These are phyloP conservation scores for Elephas maximus DNA, from an alignment of 2,113 vertebrate species.

Conservation along the genomic window DNA sequence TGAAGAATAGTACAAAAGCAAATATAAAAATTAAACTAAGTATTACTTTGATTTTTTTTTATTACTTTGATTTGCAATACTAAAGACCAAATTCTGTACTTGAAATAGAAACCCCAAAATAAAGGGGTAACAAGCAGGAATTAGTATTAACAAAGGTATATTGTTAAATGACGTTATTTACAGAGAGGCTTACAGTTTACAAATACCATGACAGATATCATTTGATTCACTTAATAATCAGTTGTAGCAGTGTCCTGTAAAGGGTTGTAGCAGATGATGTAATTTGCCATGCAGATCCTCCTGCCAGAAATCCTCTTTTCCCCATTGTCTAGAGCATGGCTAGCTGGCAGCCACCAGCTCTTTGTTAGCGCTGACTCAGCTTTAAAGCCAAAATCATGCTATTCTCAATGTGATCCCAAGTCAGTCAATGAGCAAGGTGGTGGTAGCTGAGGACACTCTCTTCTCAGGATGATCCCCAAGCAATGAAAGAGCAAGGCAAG, in stretches of 20 bases:
- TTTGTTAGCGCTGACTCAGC: neutral
- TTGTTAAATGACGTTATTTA: neutral
- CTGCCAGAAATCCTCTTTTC: neutral
- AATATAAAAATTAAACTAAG: neutral
- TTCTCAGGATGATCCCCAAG: neutral
- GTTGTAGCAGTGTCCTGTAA: neutral
- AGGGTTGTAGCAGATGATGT: accelerated
- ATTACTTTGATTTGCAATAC: neutral
- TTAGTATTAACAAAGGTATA: neutral
- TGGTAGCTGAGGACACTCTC: neutral
- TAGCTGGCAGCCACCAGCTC: neutral
- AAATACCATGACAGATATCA: neutral
- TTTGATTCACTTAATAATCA: neutral
- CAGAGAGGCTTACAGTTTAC: neutral
- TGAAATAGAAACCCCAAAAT: neutral
- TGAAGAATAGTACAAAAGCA: neutral
- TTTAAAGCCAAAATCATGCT: neutral
- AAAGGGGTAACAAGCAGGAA: neutral
- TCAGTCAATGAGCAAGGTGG: neutral
- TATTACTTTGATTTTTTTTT: neutral
- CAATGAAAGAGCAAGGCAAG: neutral
- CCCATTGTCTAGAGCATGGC: accelerated
- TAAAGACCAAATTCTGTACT: neutral
- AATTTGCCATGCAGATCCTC: neutral
- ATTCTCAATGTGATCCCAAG: neutral